phyloP scores from a whole-genome alignment of 2,113 vertebrate species.

The Pogona vitticeps region DNA sequence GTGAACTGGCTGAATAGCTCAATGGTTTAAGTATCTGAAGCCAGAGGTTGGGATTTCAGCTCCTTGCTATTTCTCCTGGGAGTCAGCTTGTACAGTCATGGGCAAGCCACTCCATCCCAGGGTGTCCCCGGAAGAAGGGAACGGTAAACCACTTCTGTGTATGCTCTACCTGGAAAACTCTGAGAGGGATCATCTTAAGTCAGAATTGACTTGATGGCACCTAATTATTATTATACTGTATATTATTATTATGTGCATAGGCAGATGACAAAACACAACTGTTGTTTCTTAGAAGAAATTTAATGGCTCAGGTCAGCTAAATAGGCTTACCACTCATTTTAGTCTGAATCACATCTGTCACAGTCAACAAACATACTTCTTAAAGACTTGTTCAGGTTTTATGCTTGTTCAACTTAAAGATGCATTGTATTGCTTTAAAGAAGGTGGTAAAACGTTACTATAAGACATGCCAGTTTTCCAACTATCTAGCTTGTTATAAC shows the following conservation, averaged over 20 bases:
- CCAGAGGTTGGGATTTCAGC: too few relatives aligned
- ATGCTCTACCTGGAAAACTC: too few relatives aligned
- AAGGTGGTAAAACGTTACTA: not conserved
- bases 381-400: not conserved
- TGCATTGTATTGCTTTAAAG: not conserved
- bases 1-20: not conserved
- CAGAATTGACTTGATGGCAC: too few relatives aligned
- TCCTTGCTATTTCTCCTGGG: too few relatives aligned
- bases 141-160: too few relatives aligned
- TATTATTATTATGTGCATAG: not conserved
- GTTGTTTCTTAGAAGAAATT: constrained; percentile 9
- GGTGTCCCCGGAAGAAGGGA: too few relatives aligned
- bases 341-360: not conserved
- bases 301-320: not conserved
- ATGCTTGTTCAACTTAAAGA: not conserved
- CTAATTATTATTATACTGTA: too few relatives aligned
- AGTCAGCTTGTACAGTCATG: too few relatives aligned
- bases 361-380: not conserved
- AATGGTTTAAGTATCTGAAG: too few relatives aligned
- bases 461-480: not conserved
- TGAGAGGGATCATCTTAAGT: too few relatives aligned
- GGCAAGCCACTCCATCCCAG: too few relatives aligned
- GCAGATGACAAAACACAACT: not conserved
- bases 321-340: not conserved
- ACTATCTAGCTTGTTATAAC: not conserved